phyloP scores from a whole-genome alignment of 2,888 invertebrate species.

The Campoplex nolae region DNA sequence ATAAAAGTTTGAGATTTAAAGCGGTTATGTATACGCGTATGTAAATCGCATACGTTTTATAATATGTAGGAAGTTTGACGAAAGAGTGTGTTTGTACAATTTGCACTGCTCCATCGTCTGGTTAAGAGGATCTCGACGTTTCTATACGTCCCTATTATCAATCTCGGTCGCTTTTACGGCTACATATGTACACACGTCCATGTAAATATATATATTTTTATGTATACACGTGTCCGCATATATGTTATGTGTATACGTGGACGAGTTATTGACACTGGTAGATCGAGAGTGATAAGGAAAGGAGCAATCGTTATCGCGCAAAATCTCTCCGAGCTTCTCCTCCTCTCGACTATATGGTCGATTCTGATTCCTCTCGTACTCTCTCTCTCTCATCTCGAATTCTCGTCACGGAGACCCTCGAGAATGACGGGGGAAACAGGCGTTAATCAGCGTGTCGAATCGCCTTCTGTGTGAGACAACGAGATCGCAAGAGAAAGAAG shows the following conservation, averaged over 20 bases:
- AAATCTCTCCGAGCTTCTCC: conserved; percentile 12
- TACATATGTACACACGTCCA: not conserved
- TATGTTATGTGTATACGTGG: conserved; percentile 21
- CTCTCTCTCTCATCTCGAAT: conserved; percentile 17
- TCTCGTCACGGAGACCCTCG: conserved; percentile 40
- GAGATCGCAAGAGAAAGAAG: conserved; percentile 2
- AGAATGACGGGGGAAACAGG: conserved; percentile 40
- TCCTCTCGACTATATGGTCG: not conserved
- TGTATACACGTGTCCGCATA: not conserved
- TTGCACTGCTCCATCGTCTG: conserved; percentile 45
- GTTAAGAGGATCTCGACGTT: conserved; percentile 47
- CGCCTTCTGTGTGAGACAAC: not conserved
- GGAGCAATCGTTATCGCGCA: conserved; percentile 46
- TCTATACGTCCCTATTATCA: conserved; percentile 43
- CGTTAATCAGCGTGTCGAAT: conserved; percentile 52
- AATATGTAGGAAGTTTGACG: conserved; percentile 17
- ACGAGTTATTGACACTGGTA: conserved; percentile 50
- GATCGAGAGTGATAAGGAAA: conserved; percentile 54
- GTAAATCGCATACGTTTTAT: not conserved
- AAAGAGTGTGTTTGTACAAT: conserved; percentile 52
- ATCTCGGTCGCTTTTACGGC: conserved; percentile 26
- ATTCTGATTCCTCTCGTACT: conserved; percentile 5
- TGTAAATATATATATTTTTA: not conserved
- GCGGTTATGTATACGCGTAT: not conserved
- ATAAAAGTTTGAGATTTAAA: not conserved